phyloP scores from a whole-genome alignment of 2,113 vertebrate species.

The Phoenicopterus ruber region DNA sequence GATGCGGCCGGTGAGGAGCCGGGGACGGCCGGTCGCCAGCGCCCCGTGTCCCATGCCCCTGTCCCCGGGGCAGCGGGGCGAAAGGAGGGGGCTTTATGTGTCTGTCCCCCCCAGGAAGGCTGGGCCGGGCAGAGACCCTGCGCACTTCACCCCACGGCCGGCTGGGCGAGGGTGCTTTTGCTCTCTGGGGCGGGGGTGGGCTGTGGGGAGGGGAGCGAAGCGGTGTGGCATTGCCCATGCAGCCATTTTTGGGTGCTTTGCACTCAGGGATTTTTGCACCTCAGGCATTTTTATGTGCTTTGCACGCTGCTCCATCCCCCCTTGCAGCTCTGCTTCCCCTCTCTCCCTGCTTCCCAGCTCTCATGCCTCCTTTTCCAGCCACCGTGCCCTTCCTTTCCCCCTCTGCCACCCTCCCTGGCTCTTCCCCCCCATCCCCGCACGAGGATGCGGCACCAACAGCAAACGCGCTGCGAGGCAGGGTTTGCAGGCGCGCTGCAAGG shows the following conservation, averaged over 20 bases:
- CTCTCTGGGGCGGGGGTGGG: neutral
- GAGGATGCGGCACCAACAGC: neutral
- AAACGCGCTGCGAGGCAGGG: neutral
- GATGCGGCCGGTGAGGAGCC: neutral
- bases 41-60: accelerated
- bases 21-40: neutral
- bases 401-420: neutral
- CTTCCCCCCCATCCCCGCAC: neutral
- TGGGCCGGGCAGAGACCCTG: neutral
- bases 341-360: neutral
- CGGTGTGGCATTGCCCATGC: accelerated
- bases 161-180: neutral
- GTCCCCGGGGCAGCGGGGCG: accelerated
- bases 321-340: accelerated
- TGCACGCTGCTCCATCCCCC: neutral
- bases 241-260: neutral
- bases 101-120: neutral
- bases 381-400: neutral
- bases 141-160: neutral
- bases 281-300: neutral
- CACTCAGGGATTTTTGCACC: neutral
- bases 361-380: neutral
- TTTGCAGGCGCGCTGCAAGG: too few species aligned
- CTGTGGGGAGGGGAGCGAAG: neutral
- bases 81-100: neutral